Evolutionary conservation across 2,888 invertebrate species (phyloP), one percentile per base, ranked within the genome.

Genomic region (Protophormia terraenovae): DNA sequence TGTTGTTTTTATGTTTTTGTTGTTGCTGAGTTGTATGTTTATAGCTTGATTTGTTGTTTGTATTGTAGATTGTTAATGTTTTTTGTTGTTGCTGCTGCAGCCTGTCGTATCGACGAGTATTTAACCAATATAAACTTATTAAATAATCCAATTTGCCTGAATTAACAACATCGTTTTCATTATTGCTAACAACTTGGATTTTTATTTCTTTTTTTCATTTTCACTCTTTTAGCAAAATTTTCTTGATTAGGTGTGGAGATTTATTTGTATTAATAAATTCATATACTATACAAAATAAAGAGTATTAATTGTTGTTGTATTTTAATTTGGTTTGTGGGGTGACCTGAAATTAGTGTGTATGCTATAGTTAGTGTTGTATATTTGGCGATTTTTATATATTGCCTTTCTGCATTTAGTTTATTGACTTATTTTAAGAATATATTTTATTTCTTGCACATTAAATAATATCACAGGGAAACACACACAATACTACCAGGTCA

Each of bases 91-190:
- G 67, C 29, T 73, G 47, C 38, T 71, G 53, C 22, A 67, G 50
- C n/a, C 45, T 73, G 58, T 64, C 47, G 64, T 58, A 45, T 64
- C 35, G 38, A 22, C 35, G 38, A 22, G n/a, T 60, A 75, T 66
- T 75, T 69, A 75, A 58, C 88, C 90, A 89, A 90, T 90, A n/a
- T n/a, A 90, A 91, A 91, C 89, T 89, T 89, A 90, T 90, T 91
- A 90, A 90, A 90, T 90, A 91, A 90, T 90, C 90, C 90, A 90
- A 91, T 90, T 91, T 90, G 90, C 89, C 88, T 89, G 90, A 91
- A 90, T 91, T 90, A 90, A 89, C 89, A 88, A 88, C 88, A 88
- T 89, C 87, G 66, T 78, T 84, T 83, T 72, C 69, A 72, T 81
- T n/a, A n/a, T n/a, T n/a, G n/a, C n/a, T n/a, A n/a, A n/a, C n/a